Evolutionary conservation across 2,113 vertebrate genomes (phyloP).

Genomic region (Varanus komodoensis): DNA sequence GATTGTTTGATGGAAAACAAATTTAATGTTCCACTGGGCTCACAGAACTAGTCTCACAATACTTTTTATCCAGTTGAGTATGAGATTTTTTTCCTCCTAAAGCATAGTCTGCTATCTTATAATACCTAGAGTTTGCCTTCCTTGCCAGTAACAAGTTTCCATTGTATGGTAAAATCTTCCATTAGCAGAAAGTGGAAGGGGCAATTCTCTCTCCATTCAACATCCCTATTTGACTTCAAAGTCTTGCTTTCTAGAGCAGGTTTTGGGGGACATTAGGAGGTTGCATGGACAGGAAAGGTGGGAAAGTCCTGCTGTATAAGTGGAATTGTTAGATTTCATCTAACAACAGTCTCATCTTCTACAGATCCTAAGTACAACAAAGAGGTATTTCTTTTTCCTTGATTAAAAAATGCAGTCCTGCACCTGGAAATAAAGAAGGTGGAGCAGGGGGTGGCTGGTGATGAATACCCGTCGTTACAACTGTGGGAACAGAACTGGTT

Average conservation of each 20-base stretch:
- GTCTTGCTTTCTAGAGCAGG: neutral
- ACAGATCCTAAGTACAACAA: neutral
- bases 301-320: neutral
- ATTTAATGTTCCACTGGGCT: neutral
- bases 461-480: constrained; percentile 94
- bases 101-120: neutral
- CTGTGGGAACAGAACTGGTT: constrained; percentile 93
- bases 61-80: neutral
- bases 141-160: neutral
- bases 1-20: neutral
- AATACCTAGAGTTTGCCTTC: neutral
- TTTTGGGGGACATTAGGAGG: neutral
- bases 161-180: neutral
- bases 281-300: neutral
- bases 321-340: neutral
- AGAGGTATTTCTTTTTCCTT: neutral
- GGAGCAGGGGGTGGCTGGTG: constrained; percentile 88
- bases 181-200: neutral
- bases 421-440: constrained; percentile 86
- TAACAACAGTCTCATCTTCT: neutral
- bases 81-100: neutral
- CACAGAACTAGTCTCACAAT: neutral
- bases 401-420: neutral
- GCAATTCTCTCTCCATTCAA: too few relatives aligned
- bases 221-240: neutral